Percentiles rank a stretch among this genome's conserved stretches.
Evolutionary conservation across 2,797 vertebrate genomes (phyloP).

Genomic region (Sarcophilus harrisii): DNA sequence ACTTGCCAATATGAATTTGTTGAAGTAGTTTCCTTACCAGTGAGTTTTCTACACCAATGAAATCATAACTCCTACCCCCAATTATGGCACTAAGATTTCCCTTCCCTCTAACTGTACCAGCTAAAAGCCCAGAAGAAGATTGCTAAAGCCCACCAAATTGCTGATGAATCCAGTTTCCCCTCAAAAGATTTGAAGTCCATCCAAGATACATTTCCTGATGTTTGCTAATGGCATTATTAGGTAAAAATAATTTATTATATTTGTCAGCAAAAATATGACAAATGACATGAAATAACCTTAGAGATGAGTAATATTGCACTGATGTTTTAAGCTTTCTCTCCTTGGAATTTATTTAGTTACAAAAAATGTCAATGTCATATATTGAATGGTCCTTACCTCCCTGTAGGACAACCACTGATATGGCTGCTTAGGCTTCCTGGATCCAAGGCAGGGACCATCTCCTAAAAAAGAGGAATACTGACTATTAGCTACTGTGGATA

Average conservation of each 20-base stretch:
- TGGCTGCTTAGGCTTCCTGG: conserved; percentile 94
- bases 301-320: neutral
- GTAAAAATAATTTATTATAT: neutral
- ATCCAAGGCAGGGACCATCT: conserved; percentile 95
- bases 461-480: conserved; percentile 77
- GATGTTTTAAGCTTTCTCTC: neutral
- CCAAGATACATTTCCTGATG: neutral
- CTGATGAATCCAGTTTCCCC: neutral
- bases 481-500: neutral
- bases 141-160: neutral
- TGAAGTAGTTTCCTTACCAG: neutral
- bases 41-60: neutral
- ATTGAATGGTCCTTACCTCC: conserved; percentile 89
- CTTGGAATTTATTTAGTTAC: neutral
- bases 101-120: neutral
- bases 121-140: neutral
- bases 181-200: neutral
- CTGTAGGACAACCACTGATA: conserved; percentile 98
- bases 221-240: neutral
- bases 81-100: neutral
- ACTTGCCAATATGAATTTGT: neutral
- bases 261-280: neutral
- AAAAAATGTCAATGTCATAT: neutral
- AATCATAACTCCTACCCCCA: neutral
- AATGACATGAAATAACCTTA: neutral